These are phyloP conservation scores for Helogale parvula DNA, from an alignment of 2,113 vertebrate species.

Conservation along the genomic window DNA sequence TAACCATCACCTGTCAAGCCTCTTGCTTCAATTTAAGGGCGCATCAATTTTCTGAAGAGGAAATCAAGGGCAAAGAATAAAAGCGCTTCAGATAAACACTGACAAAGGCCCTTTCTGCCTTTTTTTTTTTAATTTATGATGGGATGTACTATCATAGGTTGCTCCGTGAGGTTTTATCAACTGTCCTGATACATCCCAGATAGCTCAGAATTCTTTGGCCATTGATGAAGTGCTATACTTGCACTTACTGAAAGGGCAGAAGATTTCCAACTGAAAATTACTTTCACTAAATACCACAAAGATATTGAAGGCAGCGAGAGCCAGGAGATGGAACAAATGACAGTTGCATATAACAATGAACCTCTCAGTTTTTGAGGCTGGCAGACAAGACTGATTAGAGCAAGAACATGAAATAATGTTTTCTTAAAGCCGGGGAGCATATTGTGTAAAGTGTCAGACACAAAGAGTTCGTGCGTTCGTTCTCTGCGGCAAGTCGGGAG, in stretches of 20 bases:
- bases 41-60: constrained; percentile 99
- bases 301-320: constrained; percentile 92
- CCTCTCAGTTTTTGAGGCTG: constrained; percentile 86
- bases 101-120: constrained; percentile 97
- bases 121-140: constrained; percentile 96
- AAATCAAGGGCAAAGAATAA: constrained; percentile 99
- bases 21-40: constrained; percentile 99
- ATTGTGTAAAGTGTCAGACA: constrained; percentile 87
- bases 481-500: constrained; percentile 83
- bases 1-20: constrained; percentile 99
- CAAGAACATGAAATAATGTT: constrained; percentile 90
- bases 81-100: constrained; percentile 99
- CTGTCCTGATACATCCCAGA: constrained; percentile 98
- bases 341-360: constrained; percentile 92
- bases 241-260: constrained; percentile 93
- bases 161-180: constrained; percentile 95
- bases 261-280: constrained; percentile 97
- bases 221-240: constrained; percentile 98
- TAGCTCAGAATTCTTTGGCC: constrained; percentile 95
- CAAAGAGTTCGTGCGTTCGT: constrained; percentile 81
- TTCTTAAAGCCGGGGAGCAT: constrained; percentile 86
- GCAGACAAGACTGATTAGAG: constrained; percentile 89
- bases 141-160: constrained; percentile 97
- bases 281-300: constrained; percentile 94
- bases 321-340: constrained; percentile 89